A percentile compares a stretch with the other conserved stretches of the same genome.
phyloP scores from a whole-genome alignment of 1,140 invertebrate species.

The Drosophila littoralis region DNA sequence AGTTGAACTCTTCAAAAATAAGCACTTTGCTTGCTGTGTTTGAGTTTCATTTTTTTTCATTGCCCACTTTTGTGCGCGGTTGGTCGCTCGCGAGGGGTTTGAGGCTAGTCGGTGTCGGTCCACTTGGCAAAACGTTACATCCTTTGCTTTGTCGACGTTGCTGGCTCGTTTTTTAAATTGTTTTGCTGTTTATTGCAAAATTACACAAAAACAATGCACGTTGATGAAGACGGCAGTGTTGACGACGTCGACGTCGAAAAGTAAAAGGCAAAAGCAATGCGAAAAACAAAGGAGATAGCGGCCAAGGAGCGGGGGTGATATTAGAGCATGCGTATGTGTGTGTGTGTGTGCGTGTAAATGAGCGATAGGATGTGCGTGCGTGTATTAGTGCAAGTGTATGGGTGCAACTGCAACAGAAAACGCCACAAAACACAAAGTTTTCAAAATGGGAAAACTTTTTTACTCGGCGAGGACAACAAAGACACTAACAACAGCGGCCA shows the following conservation, averaged over 20 bases:
- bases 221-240: slow-evolving; percentile 71
- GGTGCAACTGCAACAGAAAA: slow-evolving; percentile 69
- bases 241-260: slow-evolving; percentile 46
- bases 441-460: slow-evolving; percentile 81
- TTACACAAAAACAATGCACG: slow-evolving; percentile 81
- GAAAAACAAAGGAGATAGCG: slow-evolving; percentile 73
- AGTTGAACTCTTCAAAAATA: neutral
- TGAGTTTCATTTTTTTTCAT: slow-evolving; percentile 59
- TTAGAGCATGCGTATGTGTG: slow-evolving; percentile 21
- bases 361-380: slow-evolving; percentile 6
- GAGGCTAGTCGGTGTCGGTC: slow-evolving; percentile 62
- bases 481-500: slow-evolving; percentile 38
- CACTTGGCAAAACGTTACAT: slow-evolving; percentile 80
- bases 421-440: slow-evolving; percentile 76
- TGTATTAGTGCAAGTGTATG: slow-evolving; percentile 21
- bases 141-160: slow-evolving; percentile 71
- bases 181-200: slow-evolving; percentile 83
- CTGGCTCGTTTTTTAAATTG: slow-evolving; percentile 67
- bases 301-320: slow-evolving; percentile 2
- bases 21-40: slow-evolving; percentile 18
- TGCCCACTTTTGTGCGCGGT: slow-evolving; percentile 47
- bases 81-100: slow-evolving; percentile 6
- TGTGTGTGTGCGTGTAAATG: slow-evolving; percentile 25
- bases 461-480: slow-evolving; percentile 61
- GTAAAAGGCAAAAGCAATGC: slow-evolving; percentile 38